Conservation (phyloP, 1,140 invertebrate genomes). For the Drosophila kikkawai region DNA sequence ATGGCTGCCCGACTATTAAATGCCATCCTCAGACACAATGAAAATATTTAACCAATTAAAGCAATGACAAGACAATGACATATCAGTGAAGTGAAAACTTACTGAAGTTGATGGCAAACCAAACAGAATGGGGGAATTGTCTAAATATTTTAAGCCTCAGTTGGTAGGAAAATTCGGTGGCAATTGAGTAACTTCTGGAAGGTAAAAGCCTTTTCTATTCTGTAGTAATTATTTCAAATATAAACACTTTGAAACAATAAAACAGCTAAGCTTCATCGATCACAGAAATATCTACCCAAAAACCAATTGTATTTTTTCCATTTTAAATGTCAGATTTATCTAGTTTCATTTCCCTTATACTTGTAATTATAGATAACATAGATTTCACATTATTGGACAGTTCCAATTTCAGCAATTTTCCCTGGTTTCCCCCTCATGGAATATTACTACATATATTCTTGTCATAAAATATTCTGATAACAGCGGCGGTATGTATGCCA, state of each 20-base stretch:
- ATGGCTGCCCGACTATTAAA: slow-evolving; percentile 4
- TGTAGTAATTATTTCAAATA: neutral
- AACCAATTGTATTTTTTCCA: neutral
- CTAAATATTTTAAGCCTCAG: neutral
- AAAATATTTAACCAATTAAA: slow-evolving; percentile 19
- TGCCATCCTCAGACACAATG: neutral
- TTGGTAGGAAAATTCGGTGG: neutral
- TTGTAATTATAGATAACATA: slow-evolving; percentile 7
- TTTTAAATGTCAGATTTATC: neutral
- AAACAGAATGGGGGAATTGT: neutral
- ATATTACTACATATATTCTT: neutral
- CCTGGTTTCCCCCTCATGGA: neutral
- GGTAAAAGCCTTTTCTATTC: neutral
- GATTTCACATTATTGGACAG: neutral
- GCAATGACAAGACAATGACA: slow-evolving; percentile 12
- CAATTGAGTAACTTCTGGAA: neutral
- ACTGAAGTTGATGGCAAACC: neutral
- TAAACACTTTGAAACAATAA: too few relatives aligned
- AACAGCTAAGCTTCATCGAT: too few relatives aligned
- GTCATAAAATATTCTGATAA: slow-evolving; percentile 16
- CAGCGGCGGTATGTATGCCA: slow-evolving; percentile 3
- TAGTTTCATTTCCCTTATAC: neutral
- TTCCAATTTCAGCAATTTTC: slow-evolving; percentile 4
- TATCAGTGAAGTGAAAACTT: slow-evolving; percentile 2
- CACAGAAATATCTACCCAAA: neutral